Percentiles rank a stretch among this genome's conserved stretches.
Conservation (phyloP, 2,113 vertebrate species). For the Odontesthes bonariensis region DNA sequence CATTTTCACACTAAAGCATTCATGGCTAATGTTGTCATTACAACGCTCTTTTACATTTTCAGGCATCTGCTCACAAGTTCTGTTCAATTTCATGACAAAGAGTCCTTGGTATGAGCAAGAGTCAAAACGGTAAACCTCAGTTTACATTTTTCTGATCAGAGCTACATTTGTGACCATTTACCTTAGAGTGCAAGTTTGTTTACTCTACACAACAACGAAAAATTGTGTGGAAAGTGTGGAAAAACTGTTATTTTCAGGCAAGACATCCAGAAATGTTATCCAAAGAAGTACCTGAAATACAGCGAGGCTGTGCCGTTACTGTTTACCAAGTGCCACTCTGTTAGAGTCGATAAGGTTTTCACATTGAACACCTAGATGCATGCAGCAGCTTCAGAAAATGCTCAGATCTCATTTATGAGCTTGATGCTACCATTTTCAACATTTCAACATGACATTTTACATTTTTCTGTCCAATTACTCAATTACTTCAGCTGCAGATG, state of each 20-base stretch:
- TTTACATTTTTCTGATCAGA: background rate
- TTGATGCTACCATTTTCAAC: background rate
- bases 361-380: background rate
- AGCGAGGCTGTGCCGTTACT: too few relatives aligned
- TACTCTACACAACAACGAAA: background rate
- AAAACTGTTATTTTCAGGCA: background rate
- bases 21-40: too few relatives aligned
- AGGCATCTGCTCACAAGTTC: background rate
- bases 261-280: background rate
- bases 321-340: background rate
- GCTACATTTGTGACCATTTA: too few relatives aligned
- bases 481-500: too few relatives aligned
- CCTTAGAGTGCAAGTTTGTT: conserved; percentile 9
- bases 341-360: background rate
- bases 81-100: background rate
- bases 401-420: background rate
- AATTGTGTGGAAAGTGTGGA: too few relatives aligned
- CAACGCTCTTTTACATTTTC: background rate
- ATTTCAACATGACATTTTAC: background rate
- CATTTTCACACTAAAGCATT: background rate
- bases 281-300: background rate
- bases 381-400: background rate
- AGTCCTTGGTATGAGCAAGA: background rate
- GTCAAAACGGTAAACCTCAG: background rate
- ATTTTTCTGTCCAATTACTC: too few relatives aligned